Evolutionary conservation across 1,140 invertebrate species (phyloP).

Genomic region (Apis dorsata): DNA sequence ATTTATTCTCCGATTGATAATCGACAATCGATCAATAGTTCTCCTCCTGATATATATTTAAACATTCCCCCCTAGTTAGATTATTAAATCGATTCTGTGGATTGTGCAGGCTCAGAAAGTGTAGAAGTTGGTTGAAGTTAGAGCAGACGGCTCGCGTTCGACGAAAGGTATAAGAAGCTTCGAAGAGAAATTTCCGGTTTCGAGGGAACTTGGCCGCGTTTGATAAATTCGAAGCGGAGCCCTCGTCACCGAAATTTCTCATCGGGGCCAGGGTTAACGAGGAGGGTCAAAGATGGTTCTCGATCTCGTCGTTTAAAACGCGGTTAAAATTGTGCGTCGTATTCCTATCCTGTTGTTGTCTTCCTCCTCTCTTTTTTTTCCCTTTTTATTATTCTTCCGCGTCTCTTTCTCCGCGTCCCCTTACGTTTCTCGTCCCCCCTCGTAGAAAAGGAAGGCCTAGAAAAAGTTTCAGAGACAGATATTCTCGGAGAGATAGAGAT

Average conservation of each 20-base stretch:
- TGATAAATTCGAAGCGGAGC: conserved; percentile 34
- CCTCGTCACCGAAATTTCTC: conserved; percentile 24
- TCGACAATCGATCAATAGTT: neutral
- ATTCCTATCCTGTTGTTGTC: too few species aligned
- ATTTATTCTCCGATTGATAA: neutral
- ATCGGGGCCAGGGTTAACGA: conserved; percentile 8
- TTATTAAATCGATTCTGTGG: conserved; percentile 32
- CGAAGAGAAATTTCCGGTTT: conserved; percentile 45
- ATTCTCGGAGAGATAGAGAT: neutral
- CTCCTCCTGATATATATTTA: neutral
- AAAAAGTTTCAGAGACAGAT: neutral
- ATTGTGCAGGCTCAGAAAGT: neutral
- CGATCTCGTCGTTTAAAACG: neutral
- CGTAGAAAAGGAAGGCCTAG: too few species aligned
- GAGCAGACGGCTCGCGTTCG: conserved; percentile 23
- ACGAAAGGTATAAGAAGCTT: conserved; percentile 46
- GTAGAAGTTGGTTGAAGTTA: conserved; percentile 17
- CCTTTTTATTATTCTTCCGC: too few species aligned
- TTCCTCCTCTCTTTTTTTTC: too few species aligned
- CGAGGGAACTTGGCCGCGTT: conserved; percentile 24
- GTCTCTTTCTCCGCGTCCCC: too few species aligned
- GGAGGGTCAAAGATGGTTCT: neutral
- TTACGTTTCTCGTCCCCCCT: too few species aligned
- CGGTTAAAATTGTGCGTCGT: neutral
- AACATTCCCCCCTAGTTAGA: conserved; percentile 1